Base-by-base conservation (phyloP, 2,888 invertebrate genomes). In the Thyatira batis region DNA sequence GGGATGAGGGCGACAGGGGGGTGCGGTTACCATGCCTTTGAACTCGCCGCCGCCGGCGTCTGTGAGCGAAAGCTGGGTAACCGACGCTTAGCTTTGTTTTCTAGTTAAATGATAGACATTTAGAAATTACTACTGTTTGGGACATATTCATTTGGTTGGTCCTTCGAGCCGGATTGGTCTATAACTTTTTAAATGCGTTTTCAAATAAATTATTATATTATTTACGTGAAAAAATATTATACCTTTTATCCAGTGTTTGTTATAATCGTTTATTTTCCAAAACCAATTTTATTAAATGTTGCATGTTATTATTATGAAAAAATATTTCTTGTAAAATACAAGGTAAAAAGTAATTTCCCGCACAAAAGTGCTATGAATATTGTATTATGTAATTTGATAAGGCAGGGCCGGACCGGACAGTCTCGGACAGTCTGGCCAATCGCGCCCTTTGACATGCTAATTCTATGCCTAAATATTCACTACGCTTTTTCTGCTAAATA, bases 71-170 rank as follows among this genome's bases (percentile, higher is more conserved):
- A 85, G 86, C 86, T 84, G 84, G 84, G 82, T 84, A 84, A 87
- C 88, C 89, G 71, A 80, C 85, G 87, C 84, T 88, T 85, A 86
- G 89, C 88, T 89, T 89, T 90, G 88, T 89, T 89, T 89, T 85
- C 84, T 76, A 82, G 80, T 87, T 85, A 86, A 87, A 87, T 87
- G 86, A 84, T 84, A 84, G 83, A 80, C 78, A 67, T 77, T 78
- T 76, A 74, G 76, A 74, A 83, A 84, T 84, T 82, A 78, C 78
- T 72, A 82, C 76, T 82, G 84, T 81, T 80, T 71, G 69, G 73
- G 79, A 78, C 77, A 69, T 72, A 71, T 65, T 67, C 61, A 68
- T 65, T 69, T 61, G 33, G 48, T 39, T 30, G 50, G 69, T 70
- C 70, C 66, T 61, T 67, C 65, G 67, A 63, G 63, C 56, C 63